Percentiles rank a stretch among this genome's conserved stretches.
phyloP scores from a whole-genome alignment of 2,113 vertebrate genomes.

The Aviceda subcristata region DNA sequence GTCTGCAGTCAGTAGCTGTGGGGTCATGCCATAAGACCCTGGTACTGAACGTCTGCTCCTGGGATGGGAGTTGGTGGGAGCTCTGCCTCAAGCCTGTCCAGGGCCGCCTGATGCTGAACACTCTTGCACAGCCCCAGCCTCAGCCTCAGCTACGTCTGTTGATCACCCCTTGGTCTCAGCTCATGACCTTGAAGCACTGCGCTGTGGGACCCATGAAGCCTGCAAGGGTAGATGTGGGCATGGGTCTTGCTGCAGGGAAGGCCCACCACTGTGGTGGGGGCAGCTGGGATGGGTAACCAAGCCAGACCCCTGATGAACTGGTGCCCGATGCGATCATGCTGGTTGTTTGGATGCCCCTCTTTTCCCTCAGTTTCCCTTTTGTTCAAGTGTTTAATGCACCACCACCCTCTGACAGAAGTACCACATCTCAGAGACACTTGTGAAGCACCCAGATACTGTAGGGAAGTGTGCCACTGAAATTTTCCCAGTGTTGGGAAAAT shows the following conservation, averaged over 20 bases:
- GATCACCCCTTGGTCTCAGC: neutral
- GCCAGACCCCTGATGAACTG: neutral
- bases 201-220: neutral
- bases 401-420: neutral
- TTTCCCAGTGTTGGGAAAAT: neutral
- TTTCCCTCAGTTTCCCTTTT: neutral
- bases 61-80: neutral
- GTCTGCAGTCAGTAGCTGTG: neutral
- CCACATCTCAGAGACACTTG: neutral
- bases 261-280: neutral
- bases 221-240: neutral
- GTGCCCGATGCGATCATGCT: neutral
- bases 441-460: neutral
- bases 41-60: accelerated
- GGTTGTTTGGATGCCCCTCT: neutral
- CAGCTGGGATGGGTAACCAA: neutral
- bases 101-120: neutral
- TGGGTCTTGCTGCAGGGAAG: neutral
- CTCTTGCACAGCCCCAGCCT: neutral
- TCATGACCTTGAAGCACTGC: neutral
- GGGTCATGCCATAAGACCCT: neutral
- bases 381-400: neutral
- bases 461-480: neutral
- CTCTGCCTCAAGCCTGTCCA: neutral
- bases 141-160: neutral